A percentile compares a stretch with the other conserved stretches of the same genome.
These are phyloP conservation scores for Scaptomyza parva DNA, from an alignment of 2,888 invertebrate species.

Conservation along the genomic window DNA sequence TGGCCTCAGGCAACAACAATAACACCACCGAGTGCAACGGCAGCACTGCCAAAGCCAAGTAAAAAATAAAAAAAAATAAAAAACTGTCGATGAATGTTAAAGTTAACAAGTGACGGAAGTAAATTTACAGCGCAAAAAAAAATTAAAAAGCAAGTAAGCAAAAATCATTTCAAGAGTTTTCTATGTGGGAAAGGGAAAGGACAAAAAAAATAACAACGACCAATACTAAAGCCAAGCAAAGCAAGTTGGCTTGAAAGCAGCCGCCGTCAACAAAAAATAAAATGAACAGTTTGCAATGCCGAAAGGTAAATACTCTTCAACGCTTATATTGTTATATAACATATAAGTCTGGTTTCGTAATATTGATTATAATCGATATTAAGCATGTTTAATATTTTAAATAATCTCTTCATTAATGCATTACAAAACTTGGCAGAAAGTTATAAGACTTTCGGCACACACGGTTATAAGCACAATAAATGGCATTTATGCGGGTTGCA, in stretches of 20 bases:
- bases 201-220: conserved; percentile 3
- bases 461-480: not conserved
- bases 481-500: conserved; percentile 4
- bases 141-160: conserved; percentile 67
- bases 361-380: no score
- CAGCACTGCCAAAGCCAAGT: conserved; percentile 28
- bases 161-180: conserved; percentile 56
- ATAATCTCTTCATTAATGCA: no score
- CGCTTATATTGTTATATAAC: not conserved
- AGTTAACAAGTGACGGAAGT: conserved; percentile 79
- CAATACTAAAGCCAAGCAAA: conserved; percentile 15
- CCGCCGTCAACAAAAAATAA: not conserved
- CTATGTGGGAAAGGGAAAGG: not conserved
- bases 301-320: not conserved
- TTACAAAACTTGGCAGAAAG: not conserved
- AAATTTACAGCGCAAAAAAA: conserved; percentile 65
- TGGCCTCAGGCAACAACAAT: conserved; percentile 33
- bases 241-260: conserved; percentile 14
- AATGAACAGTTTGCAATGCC: not conserved
- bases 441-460: not conserved
- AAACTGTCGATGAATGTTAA: conserved; percentile 77
- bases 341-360: not conserved
- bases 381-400: no score
- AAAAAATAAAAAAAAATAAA: conserved; percentile 23
- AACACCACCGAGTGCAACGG: conserved; percentile 4